These are phyloP conservation scores for Mionectes macconnelli DNA, from an alignment of 2,113 vertebrate genomes.

Conservation along the genomic window DNA sequence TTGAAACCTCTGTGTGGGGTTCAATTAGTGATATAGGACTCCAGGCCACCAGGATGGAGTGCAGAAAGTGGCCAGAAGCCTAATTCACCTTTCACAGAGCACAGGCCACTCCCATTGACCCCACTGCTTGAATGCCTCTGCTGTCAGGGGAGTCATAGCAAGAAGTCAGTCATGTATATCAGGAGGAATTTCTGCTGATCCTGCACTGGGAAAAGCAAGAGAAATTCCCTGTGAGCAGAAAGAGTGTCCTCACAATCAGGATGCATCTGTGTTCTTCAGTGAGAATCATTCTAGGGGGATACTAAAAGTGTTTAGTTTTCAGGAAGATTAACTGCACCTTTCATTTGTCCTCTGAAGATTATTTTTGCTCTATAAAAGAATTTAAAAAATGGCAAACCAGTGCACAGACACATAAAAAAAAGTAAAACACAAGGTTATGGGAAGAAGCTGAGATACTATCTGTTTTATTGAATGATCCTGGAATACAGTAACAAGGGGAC, in stretches of 20 bases:
- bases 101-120: neutral
- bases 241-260: neutral
- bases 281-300: neutral
- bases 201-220: neutral
- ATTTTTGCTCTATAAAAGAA: neutral
- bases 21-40: neutral
- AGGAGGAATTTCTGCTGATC: neutral
- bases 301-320: neutral
- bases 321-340: neutral
- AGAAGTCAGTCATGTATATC: neutral
- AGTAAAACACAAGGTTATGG: neutral
- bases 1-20: neutral
- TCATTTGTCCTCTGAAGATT: conserved; percentile 32
- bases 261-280: neutral
- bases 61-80: neutral
- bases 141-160: neutral
- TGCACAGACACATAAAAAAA: neutral
- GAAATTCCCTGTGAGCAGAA: neutral
- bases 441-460: conserved; percentile 50
- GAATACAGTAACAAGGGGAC: conserved; percentile 29
- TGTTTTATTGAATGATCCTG: conserved; percentile 47
- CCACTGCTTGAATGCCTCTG: neutral
- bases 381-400: neutral
- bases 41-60: neutral
- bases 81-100: neutral